Evolutionary conservation across 2,888 invertebrate genomes (phyloP), one percentile per base, ranked within the genome.

Genomic region (Tortrix viridana): DNA sequence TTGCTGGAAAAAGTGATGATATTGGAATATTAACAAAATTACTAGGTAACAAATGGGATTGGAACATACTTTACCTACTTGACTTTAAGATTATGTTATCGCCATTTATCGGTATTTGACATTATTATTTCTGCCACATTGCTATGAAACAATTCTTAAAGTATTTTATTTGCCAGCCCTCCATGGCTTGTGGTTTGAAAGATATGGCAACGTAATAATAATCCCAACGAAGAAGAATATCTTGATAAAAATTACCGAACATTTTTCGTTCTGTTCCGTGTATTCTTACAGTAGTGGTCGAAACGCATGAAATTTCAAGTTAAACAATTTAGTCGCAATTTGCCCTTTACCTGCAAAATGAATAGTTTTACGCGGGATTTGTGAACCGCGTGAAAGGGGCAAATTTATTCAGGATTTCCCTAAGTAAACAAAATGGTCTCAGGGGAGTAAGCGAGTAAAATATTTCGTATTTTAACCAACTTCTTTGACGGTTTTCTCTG

Each of bases 161-260:
- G 68, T 70, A 68, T 67, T 47, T 71, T 66, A 71, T 68, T 67
- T 65, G 62, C 43, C 19, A 56, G 61, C 63, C 65, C 62, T 68
- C 26, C 26, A n/a, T n/a, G n/a, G n/a, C n/a, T n/a, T 60, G 60
- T 46, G 65, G 52, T 53, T 50, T 59, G 55, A 61, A 56, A 50
- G 60, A 48, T 23, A 60, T 48, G 53, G 49, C 49, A 19, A 58
- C 56, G 47, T n/a, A 38, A 38, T n/a, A n/a, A n/a, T n/a, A 38
- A 38, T n/a, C 5, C 38, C n/a, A 14, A n/a, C 0, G 1, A 38
- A 38, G 38, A 12, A 38, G 14, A 4, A n/a, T 12, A 38, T 3
- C n/a, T 14, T 5, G 14, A 4, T 38, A n/a, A 38, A 38, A 38
- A n/a, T 3, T 1, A 38, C 0, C 38, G 5, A n/a, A 38, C 5